A percentile compares a stretch with the other conserved stretches of the same genome.
These are phyloP conservation scores for Brenthis ino DNA, from an alignment of 2,888 invertebrate genomes.

Conservation along the genomic window DNA sequence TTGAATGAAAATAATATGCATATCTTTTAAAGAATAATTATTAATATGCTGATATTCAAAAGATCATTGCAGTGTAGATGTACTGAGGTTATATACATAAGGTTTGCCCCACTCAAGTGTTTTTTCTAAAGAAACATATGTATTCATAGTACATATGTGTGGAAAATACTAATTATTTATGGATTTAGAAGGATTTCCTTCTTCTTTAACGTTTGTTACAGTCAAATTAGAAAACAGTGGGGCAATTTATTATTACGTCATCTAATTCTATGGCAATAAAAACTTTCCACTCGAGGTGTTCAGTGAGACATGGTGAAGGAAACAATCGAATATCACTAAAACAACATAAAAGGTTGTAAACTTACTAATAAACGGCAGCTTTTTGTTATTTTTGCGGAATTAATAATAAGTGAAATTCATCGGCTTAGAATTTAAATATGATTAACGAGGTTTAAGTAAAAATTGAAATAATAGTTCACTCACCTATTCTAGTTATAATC, in stretches of 20 bases:
- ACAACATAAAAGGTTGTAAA: conserved; percentile 29
- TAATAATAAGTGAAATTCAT: conserved; percentile 11
- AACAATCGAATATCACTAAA: conserved; percentile 16
- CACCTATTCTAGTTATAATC: too few species aligned
- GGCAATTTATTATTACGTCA: background rate
- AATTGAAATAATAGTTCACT: background rate
- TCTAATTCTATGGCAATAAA: conserved; percentile 11
- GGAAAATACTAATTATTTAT: too few species aligned
- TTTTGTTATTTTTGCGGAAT: conserved; percentile 20
- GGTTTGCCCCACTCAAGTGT: too few species aligned
- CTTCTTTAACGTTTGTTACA: background rate
- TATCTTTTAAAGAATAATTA: too few species aligned
- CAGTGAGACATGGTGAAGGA: conserved; percentile 12
- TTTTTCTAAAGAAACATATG: too few species aligned
- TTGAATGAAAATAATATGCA: too few species aligned
- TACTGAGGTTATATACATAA: too few species aligned
- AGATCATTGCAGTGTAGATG: too few species aligned
- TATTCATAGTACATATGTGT: too few species aligned
- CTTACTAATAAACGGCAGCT: conserved; percentile 25
- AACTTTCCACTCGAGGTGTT: conserved; percentile 1
- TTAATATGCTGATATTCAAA: too few species aligned
- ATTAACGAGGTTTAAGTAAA: background rate
- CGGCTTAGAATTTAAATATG: conserved; percentile 12
- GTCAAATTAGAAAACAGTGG: background rate
- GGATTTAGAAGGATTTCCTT: background rate